Evolutionary conservation across 2,888 invertebrate genomes (phyloP).

Genomic region (Hyalella azteca): DNA sequence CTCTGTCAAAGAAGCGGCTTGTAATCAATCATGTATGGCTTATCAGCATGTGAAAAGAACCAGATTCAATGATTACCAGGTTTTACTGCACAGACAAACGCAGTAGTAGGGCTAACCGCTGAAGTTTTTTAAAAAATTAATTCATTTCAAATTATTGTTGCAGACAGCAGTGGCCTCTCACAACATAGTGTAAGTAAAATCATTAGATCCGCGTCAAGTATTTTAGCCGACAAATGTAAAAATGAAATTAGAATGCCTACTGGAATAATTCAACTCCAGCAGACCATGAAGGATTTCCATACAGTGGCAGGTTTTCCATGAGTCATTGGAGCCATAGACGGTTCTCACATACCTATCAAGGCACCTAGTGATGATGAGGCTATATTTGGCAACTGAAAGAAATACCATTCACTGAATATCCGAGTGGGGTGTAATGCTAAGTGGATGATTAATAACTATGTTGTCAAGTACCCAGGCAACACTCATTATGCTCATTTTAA

Average conservation of each 20-base stretch:
- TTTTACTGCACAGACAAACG: too few relatives aligned
- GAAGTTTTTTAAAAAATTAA: constrained; percentile 34
- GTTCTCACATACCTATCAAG: constrained; percentile 59
- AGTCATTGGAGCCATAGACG: constrained; percentile 59
- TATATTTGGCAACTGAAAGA: constrained; percentile 58
- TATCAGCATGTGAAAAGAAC: too few relatives aligned
- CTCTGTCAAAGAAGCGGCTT: too few relatives aligned
- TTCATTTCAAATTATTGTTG: constrained; percentile 18
- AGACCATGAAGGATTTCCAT: constrained; percentile 3
- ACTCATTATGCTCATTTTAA: constrained; percentile 58
- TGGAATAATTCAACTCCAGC: neutral
- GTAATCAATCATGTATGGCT: too few relatives aligned
- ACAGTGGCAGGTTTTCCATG: constrained; percentile 56
- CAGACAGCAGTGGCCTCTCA: neutral
- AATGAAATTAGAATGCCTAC: constrained; percentile 29
- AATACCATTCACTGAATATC: constrained; percentile 59
- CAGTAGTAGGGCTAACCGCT: too few relatives aligned
- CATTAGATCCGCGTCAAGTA: neutral
- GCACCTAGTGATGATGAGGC: constrained; percentile 50
- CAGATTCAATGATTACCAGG: too few relatives aligned
- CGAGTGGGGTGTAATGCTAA: too few relatives aligned
- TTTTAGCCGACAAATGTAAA: neutral
- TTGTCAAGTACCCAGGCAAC: constrained; percentile 59
- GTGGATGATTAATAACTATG: constrained; percentile 54
- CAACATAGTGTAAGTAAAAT: constrained; percentile 33